A percentile compares a stretch with the other conserved stretches of the same genome.
phyloP scores from a whole-genome alignment of 2,113 vertebrate species.

The Bothrops jararaca region DNA sequence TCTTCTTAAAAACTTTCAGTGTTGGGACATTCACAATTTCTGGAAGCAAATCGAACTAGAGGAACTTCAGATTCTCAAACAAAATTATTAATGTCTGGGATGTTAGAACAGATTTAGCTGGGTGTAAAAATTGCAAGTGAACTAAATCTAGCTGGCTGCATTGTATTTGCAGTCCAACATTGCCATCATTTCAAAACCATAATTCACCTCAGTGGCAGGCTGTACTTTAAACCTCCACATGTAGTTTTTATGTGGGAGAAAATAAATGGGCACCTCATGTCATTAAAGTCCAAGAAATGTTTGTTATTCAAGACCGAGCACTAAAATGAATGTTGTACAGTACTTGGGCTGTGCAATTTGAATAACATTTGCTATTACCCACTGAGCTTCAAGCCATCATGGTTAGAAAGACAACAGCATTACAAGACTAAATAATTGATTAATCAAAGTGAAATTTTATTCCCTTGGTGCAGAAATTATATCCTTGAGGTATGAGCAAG shows the following conservation, averaged over 20 bases:
- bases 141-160: conserved; percentile 45
- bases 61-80: conserved; percentile 31
- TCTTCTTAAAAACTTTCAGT: no score
- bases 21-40: no score
- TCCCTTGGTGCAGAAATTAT: not conserved
- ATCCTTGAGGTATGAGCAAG: not conserved
- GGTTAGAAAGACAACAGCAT: conserved; percentile 37
- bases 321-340: conserved; percentile 25
- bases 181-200: conserved; percentile 45
- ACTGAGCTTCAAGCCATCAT: conserved; percentile 15
- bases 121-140: conserved; percentile 34
- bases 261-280: conserved; percentile 42
- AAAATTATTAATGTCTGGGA: conserved; percentile 40
- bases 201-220: conserved; percentile 33
- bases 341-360: not conserved
- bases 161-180: conserved; percentile 40
- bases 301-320: conserved; percentile 42
- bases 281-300: conserved; percentile 30
- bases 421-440: not conserved
- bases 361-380: conserved; percentile 40
- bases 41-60: not conserved
- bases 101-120: conserved; percentile 52
- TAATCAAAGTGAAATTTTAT: conserved; percentile 23
- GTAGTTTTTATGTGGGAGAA: conserved; percentile 38
- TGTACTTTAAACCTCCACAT: conserved; percentile 48